A percentile compares a stretch with the other conserved stretches of the same genome.
These are phyloP conservation scores for Drosophila phalerata DNA, from an alignment of 2,888 invertebrate species.

Conservation along the genomic window DNA sequence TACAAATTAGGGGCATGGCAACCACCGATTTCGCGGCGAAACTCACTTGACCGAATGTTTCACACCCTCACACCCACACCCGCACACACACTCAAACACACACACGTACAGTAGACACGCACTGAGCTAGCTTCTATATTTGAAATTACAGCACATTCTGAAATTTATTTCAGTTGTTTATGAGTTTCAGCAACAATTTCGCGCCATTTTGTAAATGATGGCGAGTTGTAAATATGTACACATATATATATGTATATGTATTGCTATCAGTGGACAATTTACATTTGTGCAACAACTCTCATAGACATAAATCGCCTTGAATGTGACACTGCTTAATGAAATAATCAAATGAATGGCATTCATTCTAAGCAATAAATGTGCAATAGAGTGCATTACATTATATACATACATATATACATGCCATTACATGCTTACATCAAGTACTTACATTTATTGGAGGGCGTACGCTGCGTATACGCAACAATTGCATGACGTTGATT, in stretches of 20 bases:
- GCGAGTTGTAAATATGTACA: constrained; percentile 2
- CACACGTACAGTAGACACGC: constrained; percentile 29
- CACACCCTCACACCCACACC: constrained; percentile 23
- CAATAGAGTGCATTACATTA: constrained; percentile 12
- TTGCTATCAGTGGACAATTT: constrained; percentile 16
- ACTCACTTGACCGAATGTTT: constrained; percentile 32
- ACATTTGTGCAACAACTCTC: constrained; percentile 23
- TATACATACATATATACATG: background rate
- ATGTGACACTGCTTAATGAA: constrained; percentile 32
- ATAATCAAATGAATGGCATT: constrained; percentile 32
- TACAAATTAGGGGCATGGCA: constrained; percentile 62
- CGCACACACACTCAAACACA: constrained; percentile 22
- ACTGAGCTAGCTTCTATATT: constrained; percentile 56
- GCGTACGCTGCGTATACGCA: constrained; percentile 48
- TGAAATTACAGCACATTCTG: constrained; percentile 70
- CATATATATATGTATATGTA: constrained; percentile 3
- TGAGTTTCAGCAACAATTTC: constrained; percentile 54
- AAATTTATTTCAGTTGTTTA: constrained; percentile 76
- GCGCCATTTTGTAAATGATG: constrained; percentile 24
- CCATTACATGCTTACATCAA: background rate
- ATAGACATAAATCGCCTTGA: constrained; percentile 36
- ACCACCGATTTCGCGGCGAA: constrained; percentile 30
- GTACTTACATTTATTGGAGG: background rate
- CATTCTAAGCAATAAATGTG: constrained; percentile 19
- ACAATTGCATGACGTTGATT: constrained; percentile 45